Base-by-base conservation (phyloP, 2,113 vertebrate genomes). In the Jaculus jaculus region DNA sequence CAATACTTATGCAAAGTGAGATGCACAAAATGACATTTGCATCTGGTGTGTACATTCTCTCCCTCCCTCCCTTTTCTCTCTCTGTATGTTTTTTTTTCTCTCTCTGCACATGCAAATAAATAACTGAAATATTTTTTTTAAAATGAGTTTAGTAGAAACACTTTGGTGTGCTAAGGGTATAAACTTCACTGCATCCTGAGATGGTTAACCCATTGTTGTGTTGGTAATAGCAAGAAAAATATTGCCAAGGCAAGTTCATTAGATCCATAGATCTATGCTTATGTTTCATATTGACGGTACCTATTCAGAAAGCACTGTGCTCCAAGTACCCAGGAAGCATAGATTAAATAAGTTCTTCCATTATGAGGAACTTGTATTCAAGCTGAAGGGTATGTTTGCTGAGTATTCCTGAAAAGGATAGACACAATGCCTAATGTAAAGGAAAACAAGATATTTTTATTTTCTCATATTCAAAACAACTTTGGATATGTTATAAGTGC, bases 341-440 rank as follows among this genome's bases (percentile, higher is more conserved):
- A 51, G 6, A 71, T 61, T 65, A 75, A 47, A 80, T 63, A 68
- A 79, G 11, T 60, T 79, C 42, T 89, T 72, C 47, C 4, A 79
- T 89, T 84, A 86, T 47, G 89, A 90, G 39, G 39, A 91, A 82
- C n/a, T 83, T 78, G 7, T 90, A 47, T 94, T 79, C 5, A 89
- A 79, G 32, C 21, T 85, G 68, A 91, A 81, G 23, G 6, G 1
- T 51, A 12, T 81, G 9, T 75, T 92, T 71, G 28, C n/a, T 61
- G 77, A 63, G 72, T 13, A 87, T 23, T 34, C 7, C 16, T 32
- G 80, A 47, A 65, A 82, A 92, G 16, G 4, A 79, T 77, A 47
- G 26, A 18, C 80, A 75, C 0, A 71, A 9, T 37, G 73, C 73
- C 92, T 42, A 90, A 5, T 72, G 5, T 32, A 79, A 91, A 91